phyloP scores from a whole-genome alignment of 1,140 invertebrate species.

The Lepidurus arcticus region DNA sequence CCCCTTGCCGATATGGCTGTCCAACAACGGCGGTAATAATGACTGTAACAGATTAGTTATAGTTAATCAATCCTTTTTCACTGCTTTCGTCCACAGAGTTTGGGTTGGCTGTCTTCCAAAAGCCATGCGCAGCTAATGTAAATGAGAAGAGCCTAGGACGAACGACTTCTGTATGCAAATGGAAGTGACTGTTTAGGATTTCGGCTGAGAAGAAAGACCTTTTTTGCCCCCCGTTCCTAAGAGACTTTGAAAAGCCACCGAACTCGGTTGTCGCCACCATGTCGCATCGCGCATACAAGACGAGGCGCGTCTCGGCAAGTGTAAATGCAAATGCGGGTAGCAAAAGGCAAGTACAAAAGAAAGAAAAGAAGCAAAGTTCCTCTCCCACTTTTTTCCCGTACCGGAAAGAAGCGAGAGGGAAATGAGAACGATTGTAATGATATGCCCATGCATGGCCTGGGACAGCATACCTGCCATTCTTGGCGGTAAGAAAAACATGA shows the following conservation, averaged over 20 bases:
- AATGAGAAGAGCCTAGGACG: slow-evolving; percentile 14
- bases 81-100: not conserved
- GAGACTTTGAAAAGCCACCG: not conserved
- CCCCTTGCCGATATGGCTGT: not conserved
- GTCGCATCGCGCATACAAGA: slow-evolving; percentile 20
- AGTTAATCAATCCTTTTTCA: not conserved
- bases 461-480: not conserved
- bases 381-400: not conserved
- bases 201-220: slow-evolving; percentile 12
- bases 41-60: not conserved
- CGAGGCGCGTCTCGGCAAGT: not conserved
- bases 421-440: not conserved
- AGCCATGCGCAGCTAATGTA: not conserved
- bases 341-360: not conserved
- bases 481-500: not conserved
- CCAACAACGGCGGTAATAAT: not conserved
- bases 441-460: not conserved
- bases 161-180: slow-evolving; percentile 18
- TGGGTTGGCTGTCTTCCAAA: slow-evolving; percentile 3
- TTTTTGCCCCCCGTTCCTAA: not conserved
- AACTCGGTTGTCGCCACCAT: slow-evolving; percentile 5
- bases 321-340: not conserved
- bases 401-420: not conserved
- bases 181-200: slow-evolving; percentile 1
- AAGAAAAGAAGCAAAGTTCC: not conserved